Percentiles rank a stretch among this genome's conserved stretches.
Evolutionary conservation across 64 coral and sea anemone species (phyloP).

Genomic region (Orbicella faveolata): DNA sequence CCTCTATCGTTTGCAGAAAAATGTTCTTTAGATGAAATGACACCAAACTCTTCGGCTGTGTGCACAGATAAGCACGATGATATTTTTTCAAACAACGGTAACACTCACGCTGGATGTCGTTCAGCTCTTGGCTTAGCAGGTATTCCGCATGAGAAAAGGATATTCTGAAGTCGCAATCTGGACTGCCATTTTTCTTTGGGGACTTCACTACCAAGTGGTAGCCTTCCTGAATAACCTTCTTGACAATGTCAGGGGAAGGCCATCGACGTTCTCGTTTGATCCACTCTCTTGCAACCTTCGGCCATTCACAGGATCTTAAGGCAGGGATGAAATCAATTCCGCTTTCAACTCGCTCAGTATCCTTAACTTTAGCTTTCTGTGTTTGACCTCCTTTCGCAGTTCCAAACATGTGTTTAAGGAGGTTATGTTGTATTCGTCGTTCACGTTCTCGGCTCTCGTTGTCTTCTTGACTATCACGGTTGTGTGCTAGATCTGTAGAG

Average conservation of each 20-base stretch:
- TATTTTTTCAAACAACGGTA: constrained; percentile 67
- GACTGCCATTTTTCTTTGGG: constrained; percentile 28
- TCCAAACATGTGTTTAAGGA: neutral
- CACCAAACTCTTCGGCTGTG: constrained; percentile 20
- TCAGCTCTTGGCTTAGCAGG: constrained; percentile 58
- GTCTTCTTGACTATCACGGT: neutral
- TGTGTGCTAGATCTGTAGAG: neutral
- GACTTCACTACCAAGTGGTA: constrained; percentile 64
- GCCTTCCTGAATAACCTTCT: constrained; percentile 48
- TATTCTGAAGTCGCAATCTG: constrained; percentile 60
- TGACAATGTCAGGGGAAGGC: constrained; percentile 35
- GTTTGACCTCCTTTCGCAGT: neutral
- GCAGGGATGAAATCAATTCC: constrained; percentile 70
- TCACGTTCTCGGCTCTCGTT: neutral
- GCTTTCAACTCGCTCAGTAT: neutral
- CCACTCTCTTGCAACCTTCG: constrained; percentile 50
- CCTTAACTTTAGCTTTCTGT: neutral
- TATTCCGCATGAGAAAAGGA: constrained; percentile 71
- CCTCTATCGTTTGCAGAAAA: constrained; percentile 63
- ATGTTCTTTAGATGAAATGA: constrained; percentile 72
- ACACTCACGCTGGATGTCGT: constrained; percentile 51
- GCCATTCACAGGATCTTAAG: constrained; percentile 54
- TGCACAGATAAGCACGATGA: constrained; percentile 51
- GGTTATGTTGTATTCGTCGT: neutral
- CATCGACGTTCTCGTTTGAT: constrained; percentile 50